phyloP scores from a whole-genome alignment of 2,888 invertebrate genomes.

The Dendrolimus houi region DNA sequence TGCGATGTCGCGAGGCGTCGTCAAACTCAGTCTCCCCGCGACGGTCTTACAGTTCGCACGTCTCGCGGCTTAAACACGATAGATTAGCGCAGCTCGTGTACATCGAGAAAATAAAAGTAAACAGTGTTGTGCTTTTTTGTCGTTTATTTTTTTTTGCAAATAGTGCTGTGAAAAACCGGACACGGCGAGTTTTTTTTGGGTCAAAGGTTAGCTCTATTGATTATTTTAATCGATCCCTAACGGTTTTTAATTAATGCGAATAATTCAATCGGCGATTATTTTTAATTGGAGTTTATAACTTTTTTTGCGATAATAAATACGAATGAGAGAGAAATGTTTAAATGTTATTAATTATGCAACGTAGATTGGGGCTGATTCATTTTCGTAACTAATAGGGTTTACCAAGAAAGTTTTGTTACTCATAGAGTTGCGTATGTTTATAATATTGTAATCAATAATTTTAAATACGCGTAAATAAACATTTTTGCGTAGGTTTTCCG shows the following conservation, averaged over 20 bases:
- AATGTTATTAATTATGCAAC: too few species aligned
- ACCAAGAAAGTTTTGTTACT: too few species aligned
- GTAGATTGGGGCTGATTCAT: too few species aligned
- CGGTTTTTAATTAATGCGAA: not conserved
- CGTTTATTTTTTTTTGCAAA: conserved; percentile 18
- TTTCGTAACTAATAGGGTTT: too few species aligned
- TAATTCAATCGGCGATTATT: not conserved
- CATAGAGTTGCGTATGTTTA: too few species aligned
- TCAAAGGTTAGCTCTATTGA: conserved; percentile 33
- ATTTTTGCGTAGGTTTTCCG: too few species aligned
- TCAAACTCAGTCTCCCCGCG: conserved; percentile 35
- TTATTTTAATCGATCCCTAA: conserved; percentile 1
- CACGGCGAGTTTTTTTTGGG: conserved; percentile 34
- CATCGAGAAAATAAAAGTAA: conserved; percentile 27
- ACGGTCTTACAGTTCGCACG: conserved; percentile 23
- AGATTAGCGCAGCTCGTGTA: conserved; percentile 30
- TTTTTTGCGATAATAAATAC: not conserved
- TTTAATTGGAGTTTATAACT: not conserved
- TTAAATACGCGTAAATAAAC: too few species aligned
- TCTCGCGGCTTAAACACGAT: conserved; percentile 32
- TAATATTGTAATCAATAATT: too few species aligned
- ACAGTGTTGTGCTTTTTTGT: conserved; percentile 41
- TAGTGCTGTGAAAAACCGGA: conserved; percentile 41
- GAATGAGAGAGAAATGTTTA: too few species aligned
- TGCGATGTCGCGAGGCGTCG: conserved; percentile 10